Evolutionary conservation across 2,113 vertebrate genomes (phyloP), one percentile per base, ranked within the genome.

Genomic region (Dolichallabes microphthalmus): DNA sequence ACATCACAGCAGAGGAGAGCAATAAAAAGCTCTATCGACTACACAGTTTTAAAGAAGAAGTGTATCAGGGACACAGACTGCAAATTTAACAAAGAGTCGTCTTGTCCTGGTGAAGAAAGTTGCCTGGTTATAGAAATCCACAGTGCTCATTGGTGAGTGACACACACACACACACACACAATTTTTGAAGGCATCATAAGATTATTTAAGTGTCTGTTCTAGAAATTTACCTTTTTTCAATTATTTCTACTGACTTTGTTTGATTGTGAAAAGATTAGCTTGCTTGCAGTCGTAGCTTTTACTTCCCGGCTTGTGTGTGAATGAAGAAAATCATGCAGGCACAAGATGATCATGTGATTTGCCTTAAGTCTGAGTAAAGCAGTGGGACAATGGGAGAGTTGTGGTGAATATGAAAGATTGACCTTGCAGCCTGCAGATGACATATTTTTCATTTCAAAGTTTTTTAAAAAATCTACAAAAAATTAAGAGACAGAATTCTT

Each of bases 271-370:
- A 35, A 78, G 53, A 78, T 78, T 58, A 20, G 53, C 13, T 32
- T 58, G 30, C 9, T 58, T 13, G 25, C 32, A 60, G 30, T 4
- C 19, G 39, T 50, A 35, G 7, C 6, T 9, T 52, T 35, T 17
- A 10, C 2, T 53, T 77, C 85, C 91, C 71, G 85, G 89, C 78
- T 57, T 89, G 30, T 60, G 80, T 79, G 83, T 87, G 57, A 19
- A 64, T n/a, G 15, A n/a, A 58, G 61, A 84, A 77, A 87, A 74
- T 74, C 69, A 87, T 87, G 13, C 66, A 85, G 92, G 82, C 94
- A 94, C 94, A 95, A 94, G 94, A 89, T 85, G 76, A 91, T 95
- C 94, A 95, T 93, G 90, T 95, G 94, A 94, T 93, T 90, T 53
- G 90, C 91, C 89, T 88, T 76, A 64, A 90, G 93, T 86, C 75